Evolutionary conservation across 2,888 invertebrate species (phyloP).

Genomic region (Folsomia manolachei): DNA sequence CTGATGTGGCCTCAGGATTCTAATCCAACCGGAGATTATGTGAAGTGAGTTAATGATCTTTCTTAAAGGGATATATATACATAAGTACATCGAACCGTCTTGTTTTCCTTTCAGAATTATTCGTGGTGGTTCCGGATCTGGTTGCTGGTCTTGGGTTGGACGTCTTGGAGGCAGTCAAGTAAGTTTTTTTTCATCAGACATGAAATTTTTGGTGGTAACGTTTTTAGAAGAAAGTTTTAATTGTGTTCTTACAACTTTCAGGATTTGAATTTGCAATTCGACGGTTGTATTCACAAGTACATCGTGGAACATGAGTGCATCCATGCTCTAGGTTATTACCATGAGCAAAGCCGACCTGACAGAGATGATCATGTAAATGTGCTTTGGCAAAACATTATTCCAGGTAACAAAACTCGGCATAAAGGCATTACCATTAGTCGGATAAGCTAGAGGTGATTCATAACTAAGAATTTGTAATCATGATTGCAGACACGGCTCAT

Average conservation of each 20-base stretch:
- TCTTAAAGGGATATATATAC: too few species aligned
- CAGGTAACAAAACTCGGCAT: neutral
- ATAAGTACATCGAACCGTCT: too few species aligned
- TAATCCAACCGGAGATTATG: conserved; percentile 30
- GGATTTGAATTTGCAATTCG: conserved; percentile 8
- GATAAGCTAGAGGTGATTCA: neutral
- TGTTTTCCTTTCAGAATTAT: too few species aligned
- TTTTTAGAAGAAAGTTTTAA: too few species aligned
- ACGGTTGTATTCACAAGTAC: conserved; percentile 23
- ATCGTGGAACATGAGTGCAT: conserved; percentile 20
- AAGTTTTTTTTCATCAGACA: neutral
- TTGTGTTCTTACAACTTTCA: neutral
- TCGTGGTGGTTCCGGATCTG: conserved; percentile 17
- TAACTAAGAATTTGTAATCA: neutral
- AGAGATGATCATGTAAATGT: conserved; percentile 4
- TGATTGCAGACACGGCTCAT: neutral
- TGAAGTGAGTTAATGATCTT: too few species aligned
- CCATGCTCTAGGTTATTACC: conserved; percentile 27
- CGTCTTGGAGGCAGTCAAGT: conserved; percentile 32
- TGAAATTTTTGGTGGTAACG: neutral
- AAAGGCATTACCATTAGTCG: too few species aligned
- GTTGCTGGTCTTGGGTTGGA: conserved; percentile 36
- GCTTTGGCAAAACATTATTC: neutral
- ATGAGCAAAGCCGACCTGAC: conserved; percentile 27
- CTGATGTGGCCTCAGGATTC: conserved; percentile 26